These are phyloP conservation scores for Leptinotarsa defecta DNA, from an alignment of 1,140 invertebrate genomes.

Conservation along the genomic window DNA sequence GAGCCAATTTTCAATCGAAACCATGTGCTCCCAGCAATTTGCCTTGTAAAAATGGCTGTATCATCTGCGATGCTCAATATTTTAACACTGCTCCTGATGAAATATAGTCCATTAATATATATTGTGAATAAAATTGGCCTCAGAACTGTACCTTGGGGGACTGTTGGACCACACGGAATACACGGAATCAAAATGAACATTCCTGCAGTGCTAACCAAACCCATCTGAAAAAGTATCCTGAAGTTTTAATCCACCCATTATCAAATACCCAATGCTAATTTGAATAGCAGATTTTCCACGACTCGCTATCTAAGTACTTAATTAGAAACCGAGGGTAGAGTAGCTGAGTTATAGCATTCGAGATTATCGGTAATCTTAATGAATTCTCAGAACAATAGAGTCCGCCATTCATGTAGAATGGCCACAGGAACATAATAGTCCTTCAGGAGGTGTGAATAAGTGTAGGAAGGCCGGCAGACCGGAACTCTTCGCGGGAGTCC, in stretches of 20 bases:
- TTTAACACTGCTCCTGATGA: too few relatives aligned
- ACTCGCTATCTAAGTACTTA: conserved; percentile 18
- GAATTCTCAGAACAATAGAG: conserved; percentile 14
- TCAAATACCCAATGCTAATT: background rate
- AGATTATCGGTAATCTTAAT: conserved; percentile 15
- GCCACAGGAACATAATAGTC: conserved; percentile 11
- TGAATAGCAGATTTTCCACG: conserved; percentile 18
- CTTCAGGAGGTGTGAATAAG: conserved; percentile 1
- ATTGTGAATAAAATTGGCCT: too few relatives aligned
- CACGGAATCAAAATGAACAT: background rate
- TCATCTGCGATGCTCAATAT: too few relatives aligned
- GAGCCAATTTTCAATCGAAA: too few relatives aligned
- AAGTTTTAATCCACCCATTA: conserved; percentile 5
- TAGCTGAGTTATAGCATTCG: conserved; percentile 11
- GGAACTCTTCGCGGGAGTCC: conserved; percentile 9
- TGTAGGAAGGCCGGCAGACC: background rate
- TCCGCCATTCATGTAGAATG: background rate
- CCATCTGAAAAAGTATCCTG: background rate
- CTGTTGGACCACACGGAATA: too few relatives aligned
- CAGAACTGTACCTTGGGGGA: too few relatives aligned
- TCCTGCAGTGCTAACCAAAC: background rate
- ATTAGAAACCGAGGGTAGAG: conserved; percentile 11
- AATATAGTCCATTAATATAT: too few relatives aligned
- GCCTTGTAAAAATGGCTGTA: too few relatives aligned
- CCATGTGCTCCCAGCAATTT: too few relatives aligned